These are phyloP conservation scores for Pecten maximus DNA, from an alignment of 2,888 invertebrate species.

Conservation along the genomic window DNA sequence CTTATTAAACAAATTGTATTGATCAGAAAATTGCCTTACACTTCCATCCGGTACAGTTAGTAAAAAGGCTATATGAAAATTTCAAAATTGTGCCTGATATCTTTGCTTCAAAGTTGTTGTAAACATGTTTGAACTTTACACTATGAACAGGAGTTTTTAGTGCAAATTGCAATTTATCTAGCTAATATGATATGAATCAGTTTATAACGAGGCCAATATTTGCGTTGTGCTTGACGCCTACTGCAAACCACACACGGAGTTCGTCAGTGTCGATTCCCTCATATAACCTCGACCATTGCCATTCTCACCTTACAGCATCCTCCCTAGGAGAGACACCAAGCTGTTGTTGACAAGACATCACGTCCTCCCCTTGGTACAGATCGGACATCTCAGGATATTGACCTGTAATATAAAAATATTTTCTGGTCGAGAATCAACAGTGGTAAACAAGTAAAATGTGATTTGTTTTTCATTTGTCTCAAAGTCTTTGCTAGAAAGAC, in stretches of 20 bases:
- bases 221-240: neutral
- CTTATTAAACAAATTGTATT: no score
- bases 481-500: no score
- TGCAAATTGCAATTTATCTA: neutral
- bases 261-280: neutral
- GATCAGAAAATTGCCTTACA: no score
- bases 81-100: neutral
- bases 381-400: neutral
- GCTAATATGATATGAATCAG: neutral
- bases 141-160: neutral
- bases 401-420: no score
- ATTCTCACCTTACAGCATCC: neutral
- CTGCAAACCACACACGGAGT: neutral
- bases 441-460: no score
- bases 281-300: neutral
- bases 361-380: neutral
- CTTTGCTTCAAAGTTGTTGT: neutral
- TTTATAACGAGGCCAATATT: constrained; percentile 19
- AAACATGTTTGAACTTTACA: neutral
- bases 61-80: no score
- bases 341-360: neutral
- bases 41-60: no score
- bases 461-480: no score
- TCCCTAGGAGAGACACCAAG: neutral
- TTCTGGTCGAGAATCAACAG: no score